Base-by-base conservation (phyloP, 2,113 vertebrate genomes). In the Lophius piscatorius region DNA sequence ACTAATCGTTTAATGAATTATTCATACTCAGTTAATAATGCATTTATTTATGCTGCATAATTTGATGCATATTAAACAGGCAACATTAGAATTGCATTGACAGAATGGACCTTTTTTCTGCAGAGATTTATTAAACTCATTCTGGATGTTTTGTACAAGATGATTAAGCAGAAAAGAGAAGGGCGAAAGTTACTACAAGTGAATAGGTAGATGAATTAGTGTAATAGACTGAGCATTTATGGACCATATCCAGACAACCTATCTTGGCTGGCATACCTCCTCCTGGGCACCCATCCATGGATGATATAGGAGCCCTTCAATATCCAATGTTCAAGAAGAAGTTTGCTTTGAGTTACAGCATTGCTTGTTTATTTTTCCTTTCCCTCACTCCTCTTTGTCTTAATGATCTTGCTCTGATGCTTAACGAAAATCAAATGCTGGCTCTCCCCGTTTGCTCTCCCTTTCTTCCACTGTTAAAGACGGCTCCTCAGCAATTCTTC, bases 201-300 rank as follows among this genome's bases (percentile, higher is more conserved):
- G 54, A 50, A 39, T n/a, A 2, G 12, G 36, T 40, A 55, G 46
- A 69, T 54, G 64, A 62, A 72, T 63, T 36, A 63, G 33, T 7
- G 22, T 63, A 70, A 60, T 71, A 59, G 55, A 71, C 39, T 28
- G 14, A 59, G 20, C 18, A 52, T 66, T 71, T 57, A 55, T 66
- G 69, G 78, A 75, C 28, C 41, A 22, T 8, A 18, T 62, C 62
- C 76, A 78, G 63, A 36, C 40, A 6, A 61, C 55, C 47, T 13
- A 26, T 77, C 46, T 70, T 69, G 42, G 65, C 59, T 52, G 26
- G 65, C 48, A 60, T 67, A 49, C 22, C 10, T 20, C 14, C 64
- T 80, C 56, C 76, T 24, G 42, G 78, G 78, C 60, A 52, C 3
- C 6, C 2, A 7, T 80, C 78, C 78, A 70, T 35, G 14, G 36